phyloP scores from a whole-genome alignment of 1,140 invertebrate genomes.

The Drosophila repleta region DNA sequence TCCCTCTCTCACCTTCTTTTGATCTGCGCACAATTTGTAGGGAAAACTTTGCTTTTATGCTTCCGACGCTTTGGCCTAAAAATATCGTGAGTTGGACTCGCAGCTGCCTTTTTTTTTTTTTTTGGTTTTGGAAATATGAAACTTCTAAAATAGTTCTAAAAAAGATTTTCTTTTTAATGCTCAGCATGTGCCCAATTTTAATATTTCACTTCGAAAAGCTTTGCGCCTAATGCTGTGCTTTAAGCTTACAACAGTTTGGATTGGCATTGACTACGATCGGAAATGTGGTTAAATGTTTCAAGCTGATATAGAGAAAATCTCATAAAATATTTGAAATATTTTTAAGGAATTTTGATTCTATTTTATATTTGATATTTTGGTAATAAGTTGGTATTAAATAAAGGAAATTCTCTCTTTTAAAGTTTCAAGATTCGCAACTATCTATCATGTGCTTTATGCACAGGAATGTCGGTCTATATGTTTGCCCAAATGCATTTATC shows the following conservation, averaged over 20 bases:
- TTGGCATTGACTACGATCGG: no score
- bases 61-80: constrained; percentile 52
- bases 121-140: constrained; percentile 14
- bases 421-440: no score
- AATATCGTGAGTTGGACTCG: constrained; percentile 60
- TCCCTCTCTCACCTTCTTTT: constrained; percentile 24
- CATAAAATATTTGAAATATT: no score
- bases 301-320: no score
- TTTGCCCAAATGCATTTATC: no score
- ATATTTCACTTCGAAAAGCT: neutral
- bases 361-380: no score
- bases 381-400: no score
- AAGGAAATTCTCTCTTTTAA: no score
- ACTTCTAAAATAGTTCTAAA: constrained; percentile 11
- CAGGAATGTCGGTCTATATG: no score
- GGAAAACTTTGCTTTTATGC: constrained; percentile 35
- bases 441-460: no score
- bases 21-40: constrained; percentile 13
- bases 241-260: neutral
- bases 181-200: neutral
- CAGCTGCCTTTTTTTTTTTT: constrained; percentile 34
- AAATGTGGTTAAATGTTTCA: no score
- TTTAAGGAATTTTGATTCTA: no score
- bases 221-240: neutral
- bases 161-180: neutral